Percentiles rank a stretch among this genome's conserved stretches.
Evolutionary conservation across 2,888 invertebrate genomes (phyloP).

Genomic region (Oxyteleia sp.): DNA sequence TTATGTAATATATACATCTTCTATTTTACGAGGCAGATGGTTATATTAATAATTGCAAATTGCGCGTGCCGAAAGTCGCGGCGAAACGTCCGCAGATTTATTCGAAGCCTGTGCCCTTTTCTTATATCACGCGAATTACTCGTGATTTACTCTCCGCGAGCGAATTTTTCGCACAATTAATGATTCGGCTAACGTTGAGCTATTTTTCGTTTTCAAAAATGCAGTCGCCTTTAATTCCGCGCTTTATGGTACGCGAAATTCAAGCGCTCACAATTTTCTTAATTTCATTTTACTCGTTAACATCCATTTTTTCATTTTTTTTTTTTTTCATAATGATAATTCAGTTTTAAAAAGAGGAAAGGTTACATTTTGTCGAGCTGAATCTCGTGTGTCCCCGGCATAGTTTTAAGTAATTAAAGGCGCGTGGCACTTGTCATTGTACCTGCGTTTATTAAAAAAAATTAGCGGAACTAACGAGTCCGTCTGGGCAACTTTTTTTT

Average conservation of each 20-base stretch:
- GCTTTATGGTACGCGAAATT: slow-evolving; percentile 25
- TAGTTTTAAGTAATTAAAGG: slow-evolving; percentile 10
- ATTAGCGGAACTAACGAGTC: too few relatives aligned
- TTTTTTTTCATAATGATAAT: slow-evolving; percentile 4
- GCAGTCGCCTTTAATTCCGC: slow-evolving; percentile 13
- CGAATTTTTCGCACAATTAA: slow-evolving; percentile 32
- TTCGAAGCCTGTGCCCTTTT: background rate
- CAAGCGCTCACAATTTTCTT: slow-evolving; percentile 27
- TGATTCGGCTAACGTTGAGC: slow-evolving; percentile 20
- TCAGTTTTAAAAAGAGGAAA: slow-evolving; percentile 2
- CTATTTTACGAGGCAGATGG: slow-evolving; percentile 20
- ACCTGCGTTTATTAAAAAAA: background rate
- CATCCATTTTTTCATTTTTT: background rate
- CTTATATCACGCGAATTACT: slow-evolving; percentile 34
- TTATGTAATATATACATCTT: slow-evolving; percentile 25
- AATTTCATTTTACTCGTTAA: slow-evolving; percentile 33
- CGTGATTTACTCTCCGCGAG: slow-evolving; percentile 19
- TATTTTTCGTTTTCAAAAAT: slow-evolving; percentile 28
- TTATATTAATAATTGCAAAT: slow-evolving; percentile 57
- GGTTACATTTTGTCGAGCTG: background rate
- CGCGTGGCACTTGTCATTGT: background rate
- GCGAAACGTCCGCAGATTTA: slow-evolving; percentile 8
- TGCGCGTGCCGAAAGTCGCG: slow-evolving; percentile 23
- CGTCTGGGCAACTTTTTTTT: too few relatives aligned
- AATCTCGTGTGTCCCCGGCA: background rate